Conservation (phyloP, 2,113 vertebrate species). For the Mus musculus region DNA sequence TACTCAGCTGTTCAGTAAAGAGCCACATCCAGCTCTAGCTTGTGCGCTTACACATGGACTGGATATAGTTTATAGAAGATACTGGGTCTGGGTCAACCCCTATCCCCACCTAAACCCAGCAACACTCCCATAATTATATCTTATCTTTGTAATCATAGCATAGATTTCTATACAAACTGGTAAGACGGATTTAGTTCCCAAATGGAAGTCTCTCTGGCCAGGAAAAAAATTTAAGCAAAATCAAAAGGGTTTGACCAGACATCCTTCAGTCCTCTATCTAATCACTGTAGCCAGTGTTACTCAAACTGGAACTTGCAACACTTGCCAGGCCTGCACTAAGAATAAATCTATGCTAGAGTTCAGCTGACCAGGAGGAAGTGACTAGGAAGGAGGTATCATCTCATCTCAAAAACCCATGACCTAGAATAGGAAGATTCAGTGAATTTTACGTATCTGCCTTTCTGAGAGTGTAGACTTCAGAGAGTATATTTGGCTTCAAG, state of each 20-base stretch:
- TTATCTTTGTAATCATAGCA: background rate
- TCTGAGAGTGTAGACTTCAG: background rate
- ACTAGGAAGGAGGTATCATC: background rate
- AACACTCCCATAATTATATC: background rate
- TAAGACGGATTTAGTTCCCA: background rate
- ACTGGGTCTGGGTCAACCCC: background rate
- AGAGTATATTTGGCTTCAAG: background rate
- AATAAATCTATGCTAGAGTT: background rate
- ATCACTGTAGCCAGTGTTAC: background rate
- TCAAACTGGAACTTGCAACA: background rate
- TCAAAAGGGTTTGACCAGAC: background rate
- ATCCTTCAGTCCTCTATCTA: background rate
- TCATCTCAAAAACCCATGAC: background rate
- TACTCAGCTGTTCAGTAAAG: slow-evolving; percentile 77
- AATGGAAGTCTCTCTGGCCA: background rate
- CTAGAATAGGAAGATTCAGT: background rate
- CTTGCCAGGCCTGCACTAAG: background rate
- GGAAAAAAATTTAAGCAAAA: background rate
- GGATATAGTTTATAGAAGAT: background rate
- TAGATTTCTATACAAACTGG: background rate
- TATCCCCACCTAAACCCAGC: background rate
- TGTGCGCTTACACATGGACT: background rate
- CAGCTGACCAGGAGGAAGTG: background rate
- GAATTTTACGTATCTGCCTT: background rate
- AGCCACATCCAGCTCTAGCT: background rate